phyloP scores from a whole-genome alignment of 2,797 vertebrate species.

The Pempheris klunzingeri region DNA sequence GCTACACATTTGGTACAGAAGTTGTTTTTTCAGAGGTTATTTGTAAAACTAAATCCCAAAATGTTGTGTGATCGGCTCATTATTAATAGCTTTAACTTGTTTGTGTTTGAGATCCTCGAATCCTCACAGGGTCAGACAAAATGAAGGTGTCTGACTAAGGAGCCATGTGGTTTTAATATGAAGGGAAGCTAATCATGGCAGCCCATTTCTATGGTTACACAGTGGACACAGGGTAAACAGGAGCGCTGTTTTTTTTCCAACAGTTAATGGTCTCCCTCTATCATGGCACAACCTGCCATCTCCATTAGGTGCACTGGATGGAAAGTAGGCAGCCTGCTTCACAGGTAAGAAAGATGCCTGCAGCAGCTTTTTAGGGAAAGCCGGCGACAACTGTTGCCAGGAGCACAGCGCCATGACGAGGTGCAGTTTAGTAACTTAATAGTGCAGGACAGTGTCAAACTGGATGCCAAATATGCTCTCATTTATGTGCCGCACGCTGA shows the following conservation, averaged over 20 bases:
- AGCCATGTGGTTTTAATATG: slow-evolving; percentile 60
- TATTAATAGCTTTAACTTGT: slow-evolving; percentile 28
- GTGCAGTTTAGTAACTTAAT: slow-evolving; percentile 59
- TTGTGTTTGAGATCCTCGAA: slow-evolving; percentile 15
- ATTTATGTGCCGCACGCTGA: slow-evolving; percentile 45
- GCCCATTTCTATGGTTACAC: slow-evolving; percentile 62
- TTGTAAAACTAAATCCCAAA: slow-evolving; percentile 31
- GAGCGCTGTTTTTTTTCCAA: background rate
- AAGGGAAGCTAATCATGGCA: slow-evolving; percentile 52
- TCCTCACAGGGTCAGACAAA: slow-evolving; percentile 28
- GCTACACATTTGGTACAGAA: slow-evolving; percentile 32
- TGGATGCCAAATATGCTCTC: slow-evolving; percentile 37
- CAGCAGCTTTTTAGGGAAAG: slow-evolving; percentile 37
- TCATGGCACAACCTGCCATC: slow-evolving; percentile 20
- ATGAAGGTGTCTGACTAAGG: slow-evolving; percentile 39
- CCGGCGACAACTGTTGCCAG: slow-evolving; percentile 33
- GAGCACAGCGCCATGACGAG: slow-evolving; percentile 40
- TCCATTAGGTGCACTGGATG: slow-evolving; percentile 40
- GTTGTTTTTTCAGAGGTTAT: slow-evolving; percentile 15
- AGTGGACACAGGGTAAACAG: slow-evolving; percentile 48
- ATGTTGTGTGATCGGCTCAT: slow-evolving; percentile 18
- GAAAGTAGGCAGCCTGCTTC: slow-evolving; percentile 47
- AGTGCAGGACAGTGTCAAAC: slow-evolving; percentile 45
- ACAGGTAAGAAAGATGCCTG: slow-evolving; percentile 63
- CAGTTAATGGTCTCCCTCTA: slow-evolving; percentile 26